Evolutionary conservation across 2,113 vertebrate species (phyloP).

Genomic region (Vombatus ursinus): DNA sequence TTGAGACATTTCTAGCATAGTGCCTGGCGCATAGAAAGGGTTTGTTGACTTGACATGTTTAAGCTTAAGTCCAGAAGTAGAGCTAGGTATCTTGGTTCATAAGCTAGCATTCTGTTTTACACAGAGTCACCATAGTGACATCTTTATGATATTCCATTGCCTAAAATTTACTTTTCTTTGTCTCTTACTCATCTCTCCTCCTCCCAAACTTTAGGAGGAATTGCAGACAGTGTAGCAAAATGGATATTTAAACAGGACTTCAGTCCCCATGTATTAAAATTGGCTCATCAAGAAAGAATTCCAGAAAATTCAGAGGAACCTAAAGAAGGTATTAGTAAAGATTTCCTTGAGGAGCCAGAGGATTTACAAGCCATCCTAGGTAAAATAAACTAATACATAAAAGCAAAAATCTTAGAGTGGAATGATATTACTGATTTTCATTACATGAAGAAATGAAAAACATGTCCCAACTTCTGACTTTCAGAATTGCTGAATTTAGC

Average conservation of each 20-base stretch:
- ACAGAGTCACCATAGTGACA: not conserved
- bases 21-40: not conserved
- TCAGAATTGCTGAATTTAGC: conserved; percentile 89
- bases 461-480: not conserved
- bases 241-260: conserved; percentile 95
- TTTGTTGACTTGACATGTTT: not conserved
- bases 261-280: conserved; percentile 85
- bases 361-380: conserved; percentile 80
- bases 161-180: not conserved
- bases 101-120: not conserved
- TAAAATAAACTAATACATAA: conserved; percentile 51
- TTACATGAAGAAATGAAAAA: not conserved
- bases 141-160: not conserved
- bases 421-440: not conserved
- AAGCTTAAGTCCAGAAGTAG: not conserved
- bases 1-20: not conserved
- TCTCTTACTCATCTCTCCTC: not conserved
- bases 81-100: not conserved
- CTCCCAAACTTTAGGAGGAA: conserved; percentile 85
- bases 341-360: conserved; percentile 66
- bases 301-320: conserved; percentile 73
- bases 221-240: conserved; percentile 95
- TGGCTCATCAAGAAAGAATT: conserved; percentile 80
- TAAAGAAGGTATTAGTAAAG: conserved; percentile 46
- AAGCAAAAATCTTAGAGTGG: not conserved